A percentile compares a stretch with the other conserved stretches of the same genome.
These are phyloP conservation scores for Pygocentrus nattereri DNA, from an alignment of 2,797 vertebrate genomes.

Conservation along the genomic window DNA sequence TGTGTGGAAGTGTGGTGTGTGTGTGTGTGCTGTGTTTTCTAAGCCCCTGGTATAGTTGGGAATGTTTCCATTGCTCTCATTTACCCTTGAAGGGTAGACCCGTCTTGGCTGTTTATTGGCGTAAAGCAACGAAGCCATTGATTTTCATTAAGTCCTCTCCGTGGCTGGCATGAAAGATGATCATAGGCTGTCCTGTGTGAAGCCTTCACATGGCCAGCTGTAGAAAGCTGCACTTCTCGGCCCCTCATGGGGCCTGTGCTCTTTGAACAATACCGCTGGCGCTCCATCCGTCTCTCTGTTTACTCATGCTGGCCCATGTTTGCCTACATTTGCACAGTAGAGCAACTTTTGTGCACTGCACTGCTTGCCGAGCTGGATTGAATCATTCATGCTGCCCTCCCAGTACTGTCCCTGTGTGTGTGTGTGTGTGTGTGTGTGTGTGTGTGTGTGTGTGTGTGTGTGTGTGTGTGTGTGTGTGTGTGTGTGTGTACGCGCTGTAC, in stretches of 20 bases:
- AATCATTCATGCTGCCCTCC: conserved; percentile 25
- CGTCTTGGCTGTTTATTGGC: conserved; percentile 57
- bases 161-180: conserved; percentile 58
- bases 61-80: conserved; percentile 56
- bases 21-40: conserved; percentile 7
- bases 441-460: conserved; percentile 28
- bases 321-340: conserved; percentile 40
- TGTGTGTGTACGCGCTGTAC: neutral
- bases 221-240: conserved; percentile 2
- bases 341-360: conserved; percentile 25
- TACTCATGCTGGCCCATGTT: conserved; percentile 31
- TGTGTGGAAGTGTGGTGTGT: neutral
- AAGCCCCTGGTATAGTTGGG: conserved; percentile 38
- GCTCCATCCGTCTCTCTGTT: conserved; percentile 13
- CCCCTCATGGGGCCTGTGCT: conserved; percentile 35
- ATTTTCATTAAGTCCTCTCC: conserved; percentile 62
- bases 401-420: conserved; percentile 29
- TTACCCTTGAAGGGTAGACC: conserved; percentile 58
- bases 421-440: neutral
- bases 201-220: conserved; percentile 36
- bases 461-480: conserved; percentile 26
- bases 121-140: conserved; percentile 57
- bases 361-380: conserved; percentile 29
- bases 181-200: conserved; percentile 18
- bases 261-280: conserved; percentile 12